These are phyloP conservation scores for Saccopteryx leptura DNA, from an alignment of 2,113 vertebrate species.

Conservation along the genomic window DNA sequence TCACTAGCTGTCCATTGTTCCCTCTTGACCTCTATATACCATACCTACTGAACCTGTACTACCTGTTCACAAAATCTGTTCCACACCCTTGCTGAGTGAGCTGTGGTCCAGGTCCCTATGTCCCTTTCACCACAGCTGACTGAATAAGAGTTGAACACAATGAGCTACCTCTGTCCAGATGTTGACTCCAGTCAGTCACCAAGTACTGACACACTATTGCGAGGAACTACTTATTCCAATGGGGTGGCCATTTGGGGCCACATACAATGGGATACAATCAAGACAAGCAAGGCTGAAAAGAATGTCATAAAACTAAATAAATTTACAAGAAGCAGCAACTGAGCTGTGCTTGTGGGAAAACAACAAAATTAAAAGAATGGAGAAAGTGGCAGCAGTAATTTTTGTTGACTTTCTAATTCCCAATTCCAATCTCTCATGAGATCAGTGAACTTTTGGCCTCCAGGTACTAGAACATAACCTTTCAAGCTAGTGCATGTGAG, in stretches of 20 bases:
- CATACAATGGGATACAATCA: background rate
- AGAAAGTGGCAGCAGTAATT: conserved; percentile 20
- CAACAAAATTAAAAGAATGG: background rate
- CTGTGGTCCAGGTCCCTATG: background rate
- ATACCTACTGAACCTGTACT: background rate
- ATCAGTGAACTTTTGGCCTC: conserved; percentile 62
- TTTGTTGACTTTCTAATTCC: conserved; percentile 58
- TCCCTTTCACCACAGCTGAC: background rate
- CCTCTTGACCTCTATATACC: background rate
- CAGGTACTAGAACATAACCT: conserved; percentile 52
- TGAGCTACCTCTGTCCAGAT: background rate
- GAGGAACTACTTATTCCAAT: background rate
- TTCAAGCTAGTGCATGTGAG: conserved; percentile 61
- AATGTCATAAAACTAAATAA: background rate
- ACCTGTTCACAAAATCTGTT: background rate
- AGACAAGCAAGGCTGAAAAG: background rate
- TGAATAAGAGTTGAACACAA: background rate
- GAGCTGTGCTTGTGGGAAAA: background rate
- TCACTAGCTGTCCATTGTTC: background rate
- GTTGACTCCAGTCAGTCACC: background rate
- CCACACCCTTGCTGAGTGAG: background rate
- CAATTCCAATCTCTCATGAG: conserved; percentile 36
- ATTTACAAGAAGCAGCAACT: background rate
- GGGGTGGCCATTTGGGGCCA: background rate
- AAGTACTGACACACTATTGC: background rate